Base-by-base conservation (phyloP, 1,140 invertebrate species). In the Vanessa atalanta region DNA sequence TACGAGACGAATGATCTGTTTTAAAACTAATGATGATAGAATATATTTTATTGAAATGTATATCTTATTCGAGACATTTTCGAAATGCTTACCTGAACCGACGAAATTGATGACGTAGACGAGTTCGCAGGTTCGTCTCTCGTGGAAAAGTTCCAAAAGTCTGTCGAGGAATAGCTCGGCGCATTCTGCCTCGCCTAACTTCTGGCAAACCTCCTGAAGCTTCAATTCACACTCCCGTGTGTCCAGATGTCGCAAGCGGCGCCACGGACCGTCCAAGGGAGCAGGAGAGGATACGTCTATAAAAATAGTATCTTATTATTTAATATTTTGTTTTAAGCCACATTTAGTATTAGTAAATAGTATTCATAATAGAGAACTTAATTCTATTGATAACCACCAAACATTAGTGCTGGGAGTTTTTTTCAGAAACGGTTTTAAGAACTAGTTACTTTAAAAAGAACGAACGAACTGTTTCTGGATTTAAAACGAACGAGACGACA, bases 171-270 rank as follows among this genome's bases (percentile, higher is more conserved):
- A 76, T 64, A 95, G 89, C 70, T 92, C 86, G 0, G 93, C 80
- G 76, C 94, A 92, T 13, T 94, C 93, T 16, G 91, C 89, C 70
- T 90, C 83, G n/a, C 93, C 93, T 13, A 96, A 77, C 69, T 94
- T 78, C 70, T 83, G 78, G 79, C 94, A 94, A 47, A 95, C 79
- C 61, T 92, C 82, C 3, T 94, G 77, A 82, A 95, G 94, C 8
- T 89, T 79, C 72, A 86, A 77, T 23, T 93, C 82, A 43, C 75
- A 79, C 53, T 80, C 79, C 16, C 92, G 85, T 48, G 86, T 87
- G 64, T 94, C 91, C 72, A 95, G 93, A 79, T 94, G 90, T 20
- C 93, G 94, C 72, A 95, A 94, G 37, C 91, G 83, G 76, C 93
- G 94, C 95, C 95, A 96, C 3, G 94, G 92, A 5, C 83, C 78